These are phyloP conservation scores for Coendou prehensilis DNA, from an alignment of 2,797 vertebrate species.

Conservation along the genomic window DNA sequence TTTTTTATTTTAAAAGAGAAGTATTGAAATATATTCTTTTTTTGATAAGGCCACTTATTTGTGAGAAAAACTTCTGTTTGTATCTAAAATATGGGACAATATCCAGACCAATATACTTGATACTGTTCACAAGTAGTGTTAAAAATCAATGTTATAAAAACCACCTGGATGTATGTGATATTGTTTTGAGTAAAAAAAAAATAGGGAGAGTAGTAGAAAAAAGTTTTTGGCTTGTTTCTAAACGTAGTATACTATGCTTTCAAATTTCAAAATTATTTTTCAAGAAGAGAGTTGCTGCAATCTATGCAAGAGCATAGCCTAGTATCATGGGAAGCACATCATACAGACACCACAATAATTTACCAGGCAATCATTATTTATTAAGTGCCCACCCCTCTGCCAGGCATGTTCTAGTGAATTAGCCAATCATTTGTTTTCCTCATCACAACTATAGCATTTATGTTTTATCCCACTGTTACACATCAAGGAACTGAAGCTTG, in stretches of 20 bases:
- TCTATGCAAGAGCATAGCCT: background rate
- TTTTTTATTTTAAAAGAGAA: background rate
- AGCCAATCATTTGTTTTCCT: background rate
- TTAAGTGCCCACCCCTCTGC: background rate
- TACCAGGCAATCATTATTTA: background rate
- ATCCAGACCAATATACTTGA: background rate
- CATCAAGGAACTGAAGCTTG: background rate
- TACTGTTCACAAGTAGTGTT: background rate
- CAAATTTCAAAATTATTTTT: constrained; percentile 1
- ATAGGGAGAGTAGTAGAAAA: background rate
- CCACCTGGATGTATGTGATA: background rate
- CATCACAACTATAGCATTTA: background rate
- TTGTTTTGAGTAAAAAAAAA: background rate
- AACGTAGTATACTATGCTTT: constrained; percentile 21
- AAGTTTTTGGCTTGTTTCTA: background rate
- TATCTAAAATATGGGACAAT: background rate
- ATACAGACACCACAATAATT: background rate
- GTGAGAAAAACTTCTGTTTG: background rate
- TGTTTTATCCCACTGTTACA: background rate
- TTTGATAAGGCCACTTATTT: background rate
- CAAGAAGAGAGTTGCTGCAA: background rate
- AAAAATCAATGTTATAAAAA: background rate
- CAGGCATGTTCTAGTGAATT: background rate
- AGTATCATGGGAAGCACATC: background rate
- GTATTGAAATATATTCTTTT: background rate